Evolutionary conservation across 2,113 vertebrate genomes (phyloP), one percentile per base, ranked within the genome.

Genomic region (Scytalopus superciliaris): DNA sequence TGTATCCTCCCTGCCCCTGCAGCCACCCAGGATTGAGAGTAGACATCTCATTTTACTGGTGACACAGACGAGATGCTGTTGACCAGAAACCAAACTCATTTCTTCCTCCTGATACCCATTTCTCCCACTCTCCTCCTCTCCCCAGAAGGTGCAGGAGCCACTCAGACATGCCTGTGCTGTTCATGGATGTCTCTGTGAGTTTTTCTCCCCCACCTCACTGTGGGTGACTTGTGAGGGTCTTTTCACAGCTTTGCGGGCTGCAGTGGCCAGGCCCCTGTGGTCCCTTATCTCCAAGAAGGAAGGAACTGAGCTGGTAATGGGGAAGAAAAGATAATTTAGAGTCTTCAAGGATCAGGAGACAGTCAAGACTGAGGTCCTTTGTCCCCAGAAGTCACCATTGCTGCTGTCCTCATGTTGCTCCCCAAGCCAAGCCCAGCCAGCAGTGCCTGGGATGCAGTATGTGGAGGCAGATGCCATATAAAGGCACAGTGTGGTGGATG

Each of bases 41-140:
- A 0, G 2, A 2, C 68, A 16, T 8, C 63, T 81, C 25, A 0
- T 30, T 12, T 59, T 49, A 31, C 24, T 73, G 73, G 9, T 59
- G 83, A 5, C 22, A 45, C n/a, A 76, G 73, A 22, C 8, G 16
- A 21, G 35, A n/a, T 27, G 42, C 49, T 57, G 19, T n/a, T 3
- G 68, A 24, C 16, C 31, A 55, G 68, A 64, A 90, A 59, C 28
- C 14, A 21, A 27, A 28, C 21, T 50, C 2, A 0, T 19, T 31
- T 45, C 62, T 76, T 68, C 35, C 44, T 45, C 0, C 37, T 9
- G 2, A 12, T 44, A 12, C 44, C 39, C 6, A 1, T 76, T 75
- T 66, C 15, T 19, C 11, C 13, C 8, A 0, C 15, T n/a, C 30
- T 53, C 28, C 17, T 77, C 9, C 27, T 63, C 24, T 64, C 25